Evolutionary conservation across 1,140 invertebrate species (phyloP), one percentile per base, ranked within the genome.

Genomic region (Aradophagus sp.): DNA sequence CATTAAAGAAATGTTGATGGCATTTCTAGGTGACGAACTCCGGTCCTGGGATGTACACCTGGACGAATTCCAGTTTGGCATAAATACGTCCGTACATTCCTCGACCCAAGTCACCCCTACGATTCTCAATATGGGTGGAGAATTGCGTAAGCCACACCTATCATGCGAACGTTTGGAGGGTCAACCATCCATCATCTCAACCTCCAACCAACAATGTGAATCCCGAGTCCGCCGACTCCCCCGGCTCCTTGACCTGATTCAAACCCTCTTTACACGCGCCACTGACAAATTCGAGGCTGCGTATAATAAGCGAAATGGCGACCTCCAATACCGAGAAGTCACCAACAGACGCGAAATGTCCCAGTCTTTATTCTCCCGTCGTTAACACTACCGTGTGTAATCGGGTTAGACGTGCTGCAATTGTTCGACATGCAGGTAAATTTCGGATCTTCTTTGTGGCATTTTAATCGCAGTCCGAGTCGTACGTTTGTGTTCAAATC

Each of bases 61-160:
- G 2, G 26, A 45, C 10, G 44, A 34, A 35, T 47, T 47, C 8
- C 44, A 47, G 14, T 47, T 34, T 23, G 44, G 29, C 12, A 35
- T 42, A n/a, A 45, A 45, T 31, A 35, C 61, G 2, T 27, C 59
- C 0, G 23, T 31, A 4, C 47, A 63, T 39, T 36, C 39, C 2
- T 12, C 59, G 5, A 63, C 41, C 3, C 29, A 32, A 16, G 26
- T 59, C n/a, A 16, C 44, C 5, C 38, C 58, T 5, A 39, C 47
- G 0, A 29, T 44, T 13, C 19, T 52, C 3, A 62, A 52, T 19
- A 5, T 52, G 16, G 58, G 38, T 6, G 17, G 45, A 34, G 36
- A 62, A n/a, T 41, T 48, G 4, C 42, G 56, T 4, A 44, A 61
- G 12, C 56, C 56, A 2, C 23, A 50, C 5, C 44, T 44, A 0